Conservation (phyloP, 2,888 invertebrate species). For the Kryphioiulus occultus region DNA sequence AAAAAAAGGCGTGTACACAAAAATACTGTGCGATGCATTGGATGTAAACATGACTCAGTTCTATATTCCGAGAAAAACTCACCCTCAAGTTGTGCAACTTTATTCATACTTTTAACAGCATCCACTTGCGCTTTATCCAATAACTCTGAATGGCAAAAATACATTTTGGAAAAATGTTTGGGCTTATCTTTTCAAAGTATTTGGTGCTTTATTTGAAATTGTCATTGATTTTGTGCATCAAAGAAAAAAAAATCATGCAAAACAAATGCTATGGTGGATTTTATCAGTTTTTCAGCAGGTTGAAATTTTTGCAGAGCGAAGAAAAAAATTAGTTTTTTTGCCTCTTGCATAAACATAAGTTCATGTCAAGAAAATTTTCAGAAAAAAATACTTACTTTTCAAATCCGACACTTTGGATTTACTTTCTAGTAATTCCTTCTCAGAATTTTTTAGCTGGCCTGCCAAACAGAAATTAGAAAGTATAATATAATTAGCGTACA, state of each 20-base stretch:
- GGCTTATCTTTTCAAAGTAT: background rate
- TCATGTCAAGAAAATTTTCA: background rate
- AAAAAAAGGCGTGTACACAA: background rate
- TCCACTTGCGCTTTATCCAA: conserved; percentile 60
- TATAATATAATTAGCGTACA: background rate
- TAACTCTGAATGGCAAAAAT: conserved; percentile 56
- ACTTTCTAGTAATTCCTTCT: conserved; percentile 62
- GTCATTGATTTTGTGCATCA: background rate
- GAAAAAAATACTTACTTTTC: conserved; percentile 60
- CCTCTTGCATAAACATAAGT: background rate
- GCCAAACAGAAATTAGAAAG: conserved; percentile 48
- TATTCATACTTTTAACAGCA: conserved; percentile 60
- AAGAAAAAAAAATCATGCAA: background rate
- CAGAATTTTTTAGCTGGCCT: conserved; percentile 61
- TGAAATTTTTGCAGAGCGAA: background rate
- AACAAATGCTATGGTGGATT: background rate
- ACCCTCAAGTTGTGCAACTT: conserved; percentile 58
- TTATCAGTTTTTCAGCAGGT: background rate
- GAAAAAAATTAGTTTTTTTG: background rate
- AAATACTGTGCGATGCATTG: conserved; percentile 13
- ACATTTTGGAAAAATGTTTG: conserved; percentile 41
- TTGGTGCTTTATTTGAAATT: background rate
- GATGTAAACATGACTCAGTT: conserved; percentile 5
- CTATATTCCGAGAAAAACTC: conserved; percentile 43
- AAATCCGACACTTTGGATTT: conserved; percentile 62